Base-by-base conservation (phyloP, 2,113 vertebrate species). In the Ptyas mucosa region DNA sequence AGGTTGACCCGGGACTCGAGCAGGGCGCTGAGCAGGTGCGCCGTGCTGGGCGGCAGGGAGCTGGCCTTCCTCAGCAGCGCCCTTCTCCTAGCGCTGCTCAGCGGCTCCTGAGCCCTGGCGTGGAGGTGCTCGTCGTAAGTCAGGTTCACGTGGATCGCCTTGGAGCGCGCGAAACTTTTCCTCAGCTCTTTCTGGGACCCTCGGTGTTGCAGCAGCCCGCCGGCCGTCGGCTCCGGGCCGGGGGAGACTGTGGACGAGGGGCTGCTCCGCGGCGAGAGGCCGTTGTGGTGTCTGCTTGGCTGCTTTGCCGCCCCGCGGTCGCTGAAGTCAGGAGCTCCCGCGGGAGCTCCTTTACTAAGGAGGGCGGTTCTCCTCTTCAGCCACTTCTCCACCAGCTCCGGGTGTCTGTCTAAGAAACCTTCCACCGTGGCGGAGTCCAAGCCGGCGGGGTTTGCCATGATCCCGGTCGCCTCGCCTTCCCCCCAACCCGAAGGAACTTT, bases 1-100 rank as follows among this genome's bases (percentile, higher is more conserved):
- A 99, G 98, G 98, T 98, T 99, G 96, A 99, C 99, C 91, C 99
- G 98, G n/a, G 99, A 99, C 97, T 99, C 99, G 92, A 99, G 98
- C 95, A 99, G 97, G 9, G 99, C 99, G 96, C 99, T 99, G 94
- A 99, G 98, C 94, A 99, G 99, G 97, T 99, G 99, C 57, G 99
- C 98, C 34, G 99, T 99, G 94, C 99, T 99, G 75, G 99, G 99
- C 24, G 99, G 99, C 93, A 99, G 96, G 39, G 99, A 99, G 97
- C 99, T 99, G 93, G 99, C 99, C 95, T 99, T 99, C 93, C 99
- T 97, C 95, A 99, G 98, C 94, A 99, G 97, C 0, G 99, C 99
- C 96, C 99, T 98, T 91, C 99, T 97, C 95, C 99, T 97, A 97
- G 99, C 98, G 96, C 99, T 99, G 93, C 98, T 99, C 96, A 99